Base-by-base conservation (phyloP, 2,113 vertebrate genomes). In the Empidonax alnorum region DNA sequence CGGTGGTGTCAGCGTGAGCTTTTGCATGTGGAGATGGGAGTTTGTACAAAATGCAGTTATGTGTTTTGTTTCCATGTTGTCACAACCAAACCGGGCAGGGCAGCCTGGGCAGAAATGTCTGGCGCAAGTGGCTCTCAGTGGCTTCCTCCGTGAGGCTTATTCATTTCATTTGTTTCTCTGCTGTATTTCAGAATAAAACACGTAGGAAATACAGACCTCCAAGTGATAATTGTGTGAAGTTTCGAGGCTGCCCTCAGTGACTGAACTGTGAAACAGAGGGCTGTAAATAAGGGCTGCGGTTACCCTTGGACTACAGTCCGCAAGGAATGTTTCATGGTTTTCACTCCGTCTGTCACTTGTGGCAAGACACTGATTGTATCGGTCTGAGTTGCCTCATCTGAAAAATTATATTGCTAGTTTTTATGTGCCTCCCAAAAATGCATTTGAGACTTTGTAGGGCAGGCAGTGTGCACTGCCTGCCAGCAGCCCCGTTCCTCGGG, bases 401-500 rank as follows among this genome's bases (percentile, higher is more conserved):
- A 55, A 66, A 35, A 68, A 10, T 8, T 2, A 0, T 14, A 9
- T 2, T 59, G 7, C 39, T 63, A 0, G 12, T 47, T 58, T 84
- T 65, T 22, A 8, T 1, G 6, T 69, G 13, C 56, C 39, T 87
- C 62, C 42, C 50, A 44, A 66, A 24, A 10, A 17, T 2, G 10
- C 6, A 5, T 37, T 24, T 24, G 59, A 18, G 69, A 1, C 23
- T 52, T 68, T 16, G 4, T 3, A 4, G 74, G 61, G 27, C 27
- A 13, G 9, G 77, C 4, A 2, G 35, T 0, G 7, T 42, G 50
- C 2, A 4, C 21, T 62, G 37, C 49, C 71, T 63, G 68, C n/a
- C 42, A 7, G 66, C 50, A 37, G n/a, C 52, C 19, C 1, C 0
- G 2, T 27, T n/a, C 62, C 2, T 0, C 1, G 20, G 76, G 72